Percentiles rank a stretch among this genome's conserved stretches.
Conservation (phyloP, 92 coral and sea anemone genomes). For the Actinernus sp. region DNA sequence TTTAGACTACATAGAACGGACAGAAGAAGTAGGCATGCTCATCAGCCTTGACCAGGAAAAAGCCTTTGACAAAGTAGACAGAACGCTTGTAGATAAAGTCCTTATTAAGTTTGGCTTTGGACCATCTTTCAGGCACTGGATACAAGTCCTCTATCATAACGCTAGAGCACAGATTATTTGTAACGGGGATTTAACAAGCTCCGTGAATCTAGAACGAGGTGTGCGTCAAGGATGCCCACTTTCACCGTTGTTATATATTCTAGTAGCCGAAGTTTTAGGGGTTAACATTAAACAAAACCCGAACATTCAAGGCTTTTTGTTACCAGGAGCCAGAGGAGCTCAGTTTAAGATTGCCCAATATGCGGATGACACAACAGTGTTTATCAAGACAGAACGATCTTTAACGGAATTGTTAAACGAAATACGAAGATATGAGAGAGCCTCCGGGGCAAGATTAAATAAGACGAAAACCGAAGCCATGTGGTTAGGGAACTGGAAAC, state of each 20-base stretch:
- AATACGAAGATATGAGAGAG: background rate
- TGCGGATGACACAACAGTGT: conserved; percentile 33
- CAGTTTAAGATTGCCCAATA: conserved; percentile 10
- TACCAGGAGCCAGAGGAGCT: conserved; percentile 3
- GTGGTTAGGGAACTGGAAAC: conserved; percentile 17
- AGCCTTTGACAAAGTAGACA: conserved; percentile 26
- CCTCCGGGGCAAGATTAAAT: conserved; percentile 17
- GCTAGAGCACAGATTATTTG: background rate
- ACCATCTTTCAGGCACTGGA: conserved; percentile 8
- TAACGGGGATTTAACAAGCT: conserved; percentile 7
- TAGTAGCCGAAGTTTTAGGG: conserved; percentile 12
- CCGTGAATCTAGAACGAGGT: conserved; percentile 5
- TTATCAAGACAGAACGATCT: background rate
- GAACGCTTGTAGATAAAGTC: background rate
- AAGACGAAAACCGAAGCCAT: conserved; percentile 33
- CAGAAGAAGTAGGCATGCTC: no score
- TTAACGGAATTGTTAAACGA: background rate
- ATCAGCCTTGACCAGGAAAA: no score
- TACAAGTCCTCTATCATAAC: background rate
- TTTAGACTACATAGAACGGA: no score
- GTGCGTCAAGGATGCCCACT: conserved; percentile 41
- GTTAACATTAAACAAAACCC: background rate
- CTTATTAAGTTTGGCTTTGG: conserved; percentile 15
- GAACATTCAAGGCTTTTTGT: background rate
- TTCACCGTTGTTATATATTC: conserved; percentile 6